Evolutionary conservation across 1,140 invertebrate genomes (phyloP).

Genomic region (Ceratoteleas bidentatus): DNA sequence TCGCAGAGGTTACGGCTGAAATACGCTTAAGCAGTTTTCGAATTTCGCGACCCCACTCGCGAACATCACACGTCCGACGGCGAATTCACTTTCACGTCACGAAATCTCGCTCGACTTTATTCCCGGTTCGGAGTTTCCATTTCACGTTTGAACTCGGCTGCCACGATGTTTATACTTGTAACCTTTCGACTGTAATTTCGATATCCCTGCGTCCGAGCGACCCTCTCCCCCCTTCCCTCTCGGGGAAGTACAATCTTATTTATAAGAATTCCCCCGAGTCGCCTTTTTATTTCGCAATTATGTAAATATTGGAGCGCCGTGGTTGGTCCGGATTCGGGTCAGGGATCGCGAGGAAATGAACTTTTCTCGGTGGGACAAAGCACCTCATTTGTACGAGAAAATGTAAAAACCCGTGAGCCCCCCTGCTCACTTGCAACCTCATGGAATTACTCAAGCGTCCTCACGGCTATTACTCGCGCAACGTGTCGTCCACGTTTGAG

Average conservation of each 20-base stretch:
- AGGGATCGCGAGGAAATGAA: slow-evolving; percentile 51
- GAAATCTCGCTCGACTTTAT: slow-evolving; percentile 17
- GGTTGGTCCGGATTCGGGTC: slow-evolving; percentile 43
- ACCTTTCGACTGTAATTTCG: slow-evolving; percentile 14
- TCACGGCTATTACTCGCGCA: slow-evolving; percentile 32
- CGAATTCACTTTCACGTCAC: slow-evolving; percentile 22
- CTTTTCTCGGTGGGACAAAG: slow-evolving; percentile 52
- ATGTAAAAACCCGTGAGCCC: slow-evolving; percentile 42
- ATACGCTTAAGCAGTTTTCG: background rate
- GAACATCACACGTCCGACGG: slow-evolving; percentile 5
- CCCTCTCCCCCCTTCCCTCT: too few relatives aligned
- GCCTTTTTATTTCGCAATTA: slow-evolving; percentile 52
- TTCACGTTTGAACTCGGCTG: slow-evolving; percentile 8
- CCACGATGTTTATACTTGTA: slow-evolving; percentile 6
- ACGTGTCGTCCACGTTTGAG: slow-evolving; percentile 29
- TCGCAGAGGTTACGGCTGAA: too few relatives aligned
- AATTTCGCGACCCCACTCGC: slow-evolving; percentile 5
- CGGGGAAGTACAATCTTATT: slow-evolving; percentile 23
- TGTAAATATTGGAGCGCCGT: slow-evolving; percentile 38
- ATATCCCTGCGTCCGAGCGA: background rate
- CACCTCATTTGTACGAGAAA: slow-evolving; percentile 50
- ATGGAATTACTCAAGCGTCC: slow-evolving; percentile 37
- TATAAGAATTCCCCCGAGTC: slow-evolving; percentile 41
- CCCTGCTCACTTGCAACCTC: background rate
- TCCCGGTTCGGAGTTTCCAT: slow-evolving; percentile 11